Base-by-base conservation (phyloP, 2,113 vertebrate species). In the Siniperca chuatsi region DNA sequence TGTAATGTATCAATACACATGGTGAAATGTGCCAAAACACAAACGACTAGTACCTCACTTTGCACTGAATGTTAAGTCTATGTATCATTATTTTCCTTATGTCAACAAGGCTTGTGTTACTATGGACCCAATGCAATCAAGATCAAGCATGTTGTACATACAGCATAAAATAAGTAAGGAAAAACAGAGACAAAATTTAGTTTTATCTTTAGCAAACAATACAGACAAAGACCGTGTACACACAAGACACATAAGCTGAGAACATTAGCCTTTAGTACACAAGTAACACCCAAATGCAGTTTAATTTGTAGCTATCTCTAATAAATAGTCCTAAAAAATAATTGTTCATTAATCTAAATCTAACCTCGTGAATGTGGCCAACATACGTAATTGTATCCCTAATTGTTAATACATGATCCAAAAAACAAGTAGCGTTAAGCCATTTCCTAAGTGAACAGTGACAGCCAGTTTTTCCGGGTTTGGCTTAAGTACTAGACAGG, bases 401-500 rank as follows among this genome's bases (percentile, higher is more conserved):
- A 4, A 64, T 29, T 21, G 67, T 12, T 44, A 33, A n/a, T 6
- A 75, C 18, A 8, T 20, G 4, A 46, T 40, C 2, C 3, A 20
- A 65, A 52, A 62, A 75, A 50, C 21, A 29, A 25, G 8, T 1
- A 58, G 48, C 15, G 40, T 46, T 2, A 10, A 61, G 42, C 55
- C 35, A 75, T 81, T 88, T 88, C 76, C 82, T 79, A 29, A 61
- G 50, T 77, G 65, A 70, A 73, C 62, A 35, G 50, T 82, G 72
- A 82, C 75, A 75, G 75, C 20, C 67, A 78, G 83, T 85, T 93
- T 89, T 94, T 95, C 94, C 94, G 94, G 94, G 93, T 95, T 93
- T 82, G 88, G 74, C 82, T 89, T 20, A 82, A 92, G 83, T 69
- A 78, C 79, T 82, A 88, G 44, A 44, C 91, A 92, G 91, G 91